A percentile compares a stretch with the other conserved stretches of the same genome.
These are phyloP conservation scores for Staurois parvus DNA, from an alignment of 2,797 vertebrate genomes.

Conservation along the genomic window DNA sequence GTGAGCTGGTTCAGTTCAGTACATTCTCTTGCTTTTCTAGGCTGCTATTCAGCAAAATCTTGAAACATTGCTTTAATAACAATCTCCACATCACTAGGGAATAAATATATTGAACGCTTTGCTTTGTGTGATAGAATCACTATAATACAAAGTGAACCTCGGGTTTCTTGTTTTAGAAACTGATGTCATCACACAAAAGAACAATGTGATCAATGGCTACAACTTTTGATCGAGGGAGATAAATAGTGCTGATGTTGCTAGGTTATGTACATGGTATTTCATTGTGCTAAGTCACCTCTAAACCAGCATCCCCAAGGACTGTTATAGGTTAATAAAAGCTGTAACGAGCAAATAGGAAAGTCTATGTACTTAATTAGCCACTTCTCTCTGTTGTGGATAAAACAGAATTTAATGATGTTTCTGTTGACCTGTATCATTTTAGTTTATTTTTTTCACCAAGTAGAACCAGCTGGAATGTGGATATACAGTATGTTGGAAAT, in stretches of 20 bases:
- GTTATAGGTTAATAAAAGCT: conserved; percentile 1
- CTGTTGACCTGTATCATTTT: not conserved
- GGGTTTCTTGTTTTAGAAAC: conserved; percentile 36
- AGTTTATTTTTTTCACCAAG: not conserved
- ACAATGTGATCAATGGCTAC: conserved; percentile 39
- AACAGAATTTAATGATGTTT: not conserved
- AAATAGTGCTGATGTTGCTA: conserved; percentile 6
- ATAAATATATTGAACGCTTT: conserved; percentile 25
- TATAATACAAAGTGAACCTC: conserved; percentile 12
- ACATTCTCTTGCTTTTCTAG: conserved; percentile 6
- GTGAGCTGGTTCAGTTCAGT: conserved; percentile 1
- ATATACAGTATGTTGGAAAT: not conserved
- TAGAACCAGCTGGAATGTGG: not conserved
- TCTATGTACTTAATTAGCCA: not conserved
- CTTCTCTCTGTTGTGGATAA: not conserved
- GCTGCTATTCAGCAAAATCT: conserved; percentile 29
- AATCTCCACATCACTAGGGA: conserved; percentile 26
- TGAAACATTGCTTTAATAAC: conserved; percentile 53
- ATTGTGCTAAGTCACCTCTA: not conserved
- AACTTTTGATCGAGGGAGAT: not conserved
- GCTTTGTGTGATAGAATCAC: conserved; percentile 34
- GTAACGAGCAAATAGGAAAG: not conserved
- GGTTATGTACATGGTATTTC: not conserved
- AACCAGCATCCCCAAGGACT: not conserved
- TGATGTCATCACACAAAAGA: conserved; percentile 19